Evolutionary conservation across 2,888 invertebrate genomes (phyloP).

Genomic region (Saturnia japonica): DNA sequence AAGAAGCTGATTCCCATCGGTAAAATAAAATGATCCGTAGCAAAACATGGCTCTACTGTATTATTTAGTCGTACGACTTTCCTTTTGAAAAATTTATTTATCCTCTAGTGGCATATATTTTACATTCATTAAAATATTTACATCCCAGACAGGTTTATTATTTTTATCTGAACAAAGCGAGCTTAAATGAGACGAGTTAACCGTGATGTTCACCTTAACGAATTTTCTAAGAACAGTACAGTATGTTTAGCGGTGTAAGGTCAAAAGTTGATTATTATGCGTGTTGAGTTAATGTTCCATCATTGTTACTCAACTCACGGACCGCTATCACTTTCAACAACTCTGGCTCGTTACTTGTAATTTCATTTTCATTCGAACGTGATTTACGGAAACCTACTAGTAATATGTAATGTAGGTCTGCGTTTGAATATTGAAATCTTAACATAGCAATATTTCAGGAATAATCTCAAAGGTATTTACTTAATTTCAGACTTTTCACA

Average conservation of each 20-base stretch:
- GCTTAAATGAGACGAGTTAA: not conserved
- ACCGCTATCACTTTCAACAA: conserved; percentile 70
- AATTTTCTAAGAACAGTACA: conserved; percentile 17
- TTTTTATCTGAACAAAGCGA: not conserved
- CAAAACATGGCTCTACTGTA: not conserved
- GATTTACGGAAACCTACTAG: conserved; percentile 30
- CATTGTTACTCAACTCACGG: conserved; percentile 61
- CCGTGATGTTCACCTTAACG: conserved; percentile 13
- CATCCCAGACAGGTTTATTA: not conserved
- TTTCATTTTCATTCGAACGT: conserved; percentile 66
- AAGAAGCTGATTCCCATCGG: not conserved
- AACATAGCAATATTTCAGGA: not conserved
- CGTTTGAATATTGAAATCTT: not conserved
- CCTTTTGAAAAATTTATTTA: not conserved
- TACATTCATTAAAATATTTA: too few species aligned
- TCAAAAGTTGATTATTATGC: conserved; percentile 62
- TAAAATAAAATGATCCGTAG: not conserved
- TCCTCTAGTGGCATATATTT: not conserved
- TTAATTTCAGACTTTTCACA: not conserved
- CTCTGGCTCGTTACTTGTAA: conserved; percentile 57
- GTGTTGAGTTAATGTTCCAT: conserved; percentile 45
- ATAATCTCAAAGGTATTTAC: not conserved
- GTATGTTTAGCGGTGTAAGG: conserved; percentile 40
- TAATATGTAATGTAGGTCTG: not conserved
- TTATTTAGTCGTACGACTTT: not conserved